Conservation (phyloP, 2,113 vertebrate species). For the Motacilla tschutschensis region DNA sequence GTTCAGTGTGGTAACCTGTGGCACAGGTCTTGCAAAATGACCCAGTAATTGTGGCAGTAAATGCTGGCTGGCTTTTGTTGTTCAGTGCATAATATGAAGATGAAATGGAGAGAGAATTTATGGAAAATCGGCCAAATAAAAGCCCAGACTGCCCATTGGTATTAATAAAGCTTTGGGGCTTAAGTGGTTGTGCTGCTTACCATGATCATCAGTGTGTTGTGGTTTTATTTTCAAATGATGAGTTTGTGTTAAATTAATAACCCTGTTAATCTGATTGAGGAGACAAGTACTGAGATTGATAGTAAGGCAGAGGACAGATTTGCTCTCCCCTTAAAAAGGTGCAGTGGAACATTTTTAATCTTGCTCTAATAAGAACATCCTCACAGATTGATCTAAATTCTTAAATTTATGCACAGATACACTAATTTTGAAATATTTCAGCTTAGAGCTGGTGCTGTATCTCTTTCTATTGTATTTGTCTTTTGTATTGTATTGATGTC, state of each 20-base stretch:
- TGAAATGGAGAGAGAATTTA: background rate
- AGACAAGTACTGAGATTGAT: background rate
- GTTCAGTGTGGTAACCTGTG: background rate
- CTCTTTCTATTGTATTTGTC: background rate
- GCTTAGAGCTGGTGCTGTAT: background rate
- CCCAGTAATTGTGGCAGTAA: background rate
- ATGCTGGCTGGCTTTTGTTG: background rate
- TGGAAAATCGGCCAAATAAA: background rate
- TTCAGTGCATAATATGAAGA: background rate
- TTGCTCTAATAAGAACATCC: background rate
- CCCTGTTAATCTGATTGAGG: background rate
- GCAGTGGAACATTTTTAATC: background rate
- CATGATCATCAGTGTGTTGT: background rate
- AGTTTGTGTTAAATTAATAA: background rate
- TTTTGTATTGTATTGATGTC: background rate
- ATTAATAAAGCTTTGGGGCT: background rate
- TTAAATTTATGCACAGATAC: background rate
- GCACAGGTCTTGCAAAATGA: background rate
- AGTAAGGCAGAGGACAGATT: background rate
- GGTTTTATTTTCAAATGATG: background rate
- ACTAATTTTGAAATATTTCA: background rate
- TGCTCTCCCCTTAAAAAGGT: background rate
- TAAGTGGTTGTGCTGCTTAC: background rate
- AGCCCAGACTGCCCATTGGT: background rate
- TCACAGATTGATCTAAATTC: background rate